Conservation (phyloP, 2,888 invertebrate species). For the Cabera pusaria region DNA sequence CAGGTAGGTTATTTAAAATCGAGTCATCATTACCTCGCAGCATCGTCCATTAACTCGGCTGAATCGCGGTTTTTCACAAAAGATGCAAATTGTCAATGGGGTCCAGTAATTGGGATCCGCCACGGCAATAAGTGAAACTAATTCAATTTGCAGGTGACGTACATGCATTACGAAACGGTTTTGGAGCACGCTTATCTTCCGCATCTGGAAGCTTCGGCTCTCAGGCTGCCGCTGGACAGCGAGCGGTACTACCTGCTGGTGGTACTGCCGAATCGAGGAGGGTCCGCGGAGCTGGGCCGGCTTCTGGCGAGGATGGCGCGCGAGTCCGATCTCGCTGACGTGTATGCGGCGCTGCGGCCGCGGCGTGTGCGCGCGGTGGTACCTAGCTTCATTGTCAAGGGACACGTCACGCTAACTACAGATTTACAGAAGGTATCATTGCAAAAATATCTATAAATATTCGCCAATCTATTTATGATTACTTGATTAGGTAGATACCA, state of each 20-base stretch:
- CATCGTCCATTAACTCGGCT: constrained; percentile 18
- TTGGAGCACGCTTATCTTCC: constrained; percentile 90
- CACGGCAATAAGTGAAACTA: constrained; percentile 27
- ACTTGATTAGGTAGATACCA: no score
- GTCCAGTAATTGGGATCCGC: constrained; percentile 29
- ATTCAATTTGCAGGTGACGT: constrained; percentile 78
- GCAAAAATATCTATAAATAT: constrained; percentile 6
- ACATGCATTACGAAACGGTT: constrained; percentile 90
- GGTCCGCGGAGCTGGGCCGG: constrained; percentile 84
- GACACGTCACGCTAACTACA: constrained; percentile 91
- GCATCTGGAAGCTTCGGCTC: constrained; percentile 87
- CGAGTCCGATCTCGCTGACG: constrained; percentile 85
- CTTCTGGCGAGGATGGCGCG: constrained; percentile 85
- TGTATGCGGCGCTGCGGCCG: constrained; percentile 87
- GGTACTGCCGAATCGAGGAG: constrained; percentile 86
- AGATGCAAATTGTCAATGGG: constrained; percentile 28
- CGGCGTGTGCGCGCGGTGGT: constrained; percentile 90
- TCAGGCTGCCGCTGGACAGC: constrained; percentile 91
- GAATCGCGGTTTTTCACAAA: constrained; percentile 23
- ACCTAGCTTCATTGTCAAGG: constrained; percentile 91
- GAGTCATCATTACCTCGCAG: constrained; percentile 18
- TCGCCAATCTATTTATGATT: no score
- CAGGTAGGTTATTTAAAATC: constrained; percentile 48
- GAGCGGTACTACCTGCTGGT: constrained; percentile 90
- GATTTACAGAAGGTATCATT: constrained; percentile 92